phyloP scores from a whole-genome alignment of 2,113 vertebrate species.

The Brachypteracias leptosomus region DNA sequence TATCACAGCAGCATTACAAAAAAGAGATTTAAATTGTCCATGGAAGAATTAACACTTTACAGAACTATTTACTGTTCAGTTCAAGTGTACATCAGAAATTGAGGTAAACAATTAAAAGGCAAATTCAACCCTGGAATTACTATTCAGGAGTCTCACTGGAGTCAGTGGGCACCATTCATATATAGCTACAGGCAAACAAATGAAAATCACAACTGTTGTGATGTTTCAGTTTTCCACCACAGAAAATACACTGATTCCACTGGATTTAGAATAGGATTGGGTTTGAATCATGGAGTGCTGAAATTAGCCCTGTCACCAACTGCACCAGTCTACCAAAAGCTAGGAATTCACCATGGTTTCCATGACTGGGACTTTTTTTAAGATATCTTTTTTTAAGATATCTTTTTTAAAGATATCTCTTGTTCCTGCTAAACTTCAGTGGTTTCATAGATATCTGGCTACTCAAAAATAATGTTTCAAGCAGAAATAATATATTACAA shows the following conservation, averaged over 20 bases:
- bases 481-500: background rate
- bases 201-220: background rate
- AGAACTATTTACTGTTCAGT: background rate
- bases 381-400: no score
- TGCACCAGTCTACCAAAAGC: background rate
- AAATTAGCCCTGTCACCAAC: background rate
- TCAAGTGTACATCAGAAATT: background rate
- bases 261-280: background rate
- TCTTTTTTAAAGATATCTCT: background rate
- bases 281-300: background rate
- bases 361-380: background rate
- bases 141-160: background rate
- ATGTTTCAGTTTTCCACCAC: background rate
- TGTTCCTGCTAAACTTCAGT: background rate
- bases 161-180: background rate
- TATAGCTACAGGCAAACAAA: background rate
- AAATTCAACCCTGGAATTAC: background rate
- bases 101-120: background rate
- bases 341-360: background rate
- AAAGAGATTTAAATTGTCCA: background rate
- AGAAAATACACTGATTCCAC: background rate
- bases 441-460: background rate
- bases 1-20: background rate
- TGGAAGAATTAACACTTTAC: background rate
- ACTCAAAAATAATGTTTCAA: background rate